Percentiles rank a stretch among this genome's conserved stretches.
phyloP scores from a whole-genome alignment of 2,113 vertebrate species.

The Caranx melampygus region DNA sequence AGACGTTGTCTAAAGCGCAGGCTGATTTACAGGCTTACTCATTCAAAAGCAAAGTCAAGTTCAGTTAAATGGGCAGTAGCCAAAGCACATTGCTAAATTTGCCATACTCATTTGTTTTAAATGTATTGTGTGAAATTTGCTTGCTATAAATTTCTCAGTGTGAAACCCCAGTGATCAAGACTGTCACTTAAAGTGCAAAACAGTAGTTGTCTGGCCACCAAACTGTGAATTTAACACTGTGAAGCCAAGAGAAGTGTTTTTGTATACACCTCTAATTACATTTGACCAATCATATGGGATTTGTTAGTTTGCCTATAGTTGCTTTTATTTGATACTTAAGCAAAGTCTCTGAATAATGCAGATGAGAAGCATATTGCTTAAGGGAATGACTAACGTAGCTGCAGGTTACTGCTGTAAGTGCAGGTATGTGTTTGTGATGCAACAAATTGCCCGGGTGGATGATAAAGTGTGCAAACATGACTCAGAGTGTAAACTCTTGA shows the following conservation, averaged over 20 bases:
- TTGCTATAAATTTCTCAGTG: not conserved
- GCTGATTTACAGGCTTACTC: constrained; percentile 18
- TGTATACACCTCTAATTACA: constrained; percentile 3
- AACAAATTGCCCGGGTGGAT: constrained; percentile 37
- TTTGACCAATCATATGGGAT: constrained; percentile 39
- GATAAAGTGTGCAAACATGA: constrained; percentile 49
- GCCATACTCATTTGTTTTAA: not conserved
- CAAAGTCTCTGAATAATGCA: constrained; percentile 56
- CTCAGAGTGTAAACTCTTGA: constrained; percentile 32
- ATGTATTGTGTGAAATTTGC: not conserved
- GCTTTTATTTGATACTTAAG: constrained; percentile 58
- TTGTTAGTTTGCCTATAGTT: constrained; percentile 59
- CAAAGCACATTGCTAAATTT: not conserved
- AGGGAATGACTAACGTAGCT: constrained; percentile 50
- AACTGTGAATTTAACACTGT: not conserved
- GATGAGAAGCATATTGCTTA: constrained; percentile 52
- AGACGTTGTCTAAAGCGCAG: constrained; percentile 19
- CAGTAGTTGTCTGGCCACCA: not conserved
- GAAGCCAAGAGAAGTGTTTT: not conserved
- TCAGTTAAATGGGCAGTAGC: not conserved
- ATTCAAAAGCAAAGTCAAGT: constrained; percentile 23
- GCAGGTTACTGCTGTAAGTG: constrained; percentile 43
- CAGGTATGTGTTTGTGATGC: constrained; percentile 45
- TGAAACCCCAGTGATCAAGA: not conserved
- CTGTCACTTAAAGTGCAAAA: not conserved